Evolutionary conservation across 2,113 vertebrate species (phyloP).

Genomic region (Ochotona princeps): DNA sequence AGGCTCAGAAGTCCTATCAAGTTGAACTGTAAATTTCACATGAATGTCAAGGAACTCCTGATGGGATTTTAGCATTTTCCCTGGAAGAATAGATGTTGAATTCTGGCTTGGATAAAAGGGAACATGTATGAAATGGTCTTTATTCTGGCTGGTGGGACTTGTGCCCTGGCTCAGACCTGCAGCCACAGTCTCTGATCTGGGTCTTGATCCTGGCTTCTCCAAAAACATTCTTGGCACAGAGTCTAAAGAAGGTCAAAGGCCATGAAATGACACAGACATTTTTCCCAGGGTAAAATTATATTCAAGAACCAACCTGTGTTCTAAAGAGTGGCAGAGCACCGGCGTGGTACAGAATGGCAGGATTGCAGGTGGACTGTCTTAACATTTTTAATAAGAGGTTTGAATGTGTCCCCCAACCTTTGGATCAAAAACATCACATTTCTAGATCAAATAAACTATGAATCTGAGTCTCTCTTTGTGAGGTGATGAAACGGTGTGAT

Average conservation of each 20-base stretch:
- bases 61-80: neutral
- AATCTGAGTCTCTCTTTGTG: neutral
- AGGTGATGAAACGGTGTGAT: too few species aligned
- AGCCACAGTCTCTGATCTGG: neutral
- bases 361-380: neutral
- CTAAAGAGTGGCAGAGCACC: neutral
- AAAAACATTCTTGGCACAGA: neutral
- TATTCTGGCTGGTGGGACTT: neutral
- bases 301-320: neutral
- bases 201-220: neutral
- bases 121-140: neutral
- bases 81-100: neutral
- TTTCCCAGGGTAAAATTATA: neutral
- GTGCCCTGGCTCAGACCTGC: neutral
- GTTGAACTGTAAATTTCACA: neutral
- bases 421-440: neutral
- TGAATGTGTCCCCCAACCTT: neutral
- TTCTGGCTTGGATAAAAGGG: neutral
- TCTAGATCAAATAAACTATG: neutral
- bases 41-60: neutral
- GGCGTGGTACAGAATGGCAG: neutral
- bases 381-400: neutral
- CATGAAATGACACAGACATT: neutral
- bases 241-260: neutral
- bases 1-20: neutral